Conservation (phyloP, 2,888 invertebrate genomes). For the Stegophylla sp. region DNA sequence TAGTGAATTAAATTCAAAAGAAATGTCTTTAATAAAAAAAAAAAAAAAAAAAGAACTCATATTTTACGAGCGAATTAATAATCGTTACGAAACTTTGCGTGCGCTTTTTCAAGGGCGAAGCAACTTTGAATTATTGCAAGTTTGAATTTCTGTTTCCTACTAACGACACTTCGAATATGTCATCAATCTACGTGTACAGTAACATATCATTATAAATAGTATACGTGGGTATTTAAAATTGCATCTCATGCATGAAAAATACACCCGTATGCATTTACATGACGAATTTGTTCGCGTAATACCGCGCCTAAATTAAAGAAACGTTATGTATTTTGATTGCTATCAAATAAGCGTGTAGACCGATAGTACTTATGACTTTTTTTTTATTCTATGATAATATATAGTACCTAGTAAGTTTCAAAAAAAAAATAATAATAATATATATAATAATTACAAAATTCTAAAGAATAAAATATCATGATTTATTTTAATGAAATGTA, state of each 20-base stretch:
- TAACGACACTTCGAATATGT: not conserved
- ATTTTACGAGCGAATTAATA: not conserved
- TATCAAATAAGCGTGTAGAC: not conserved
- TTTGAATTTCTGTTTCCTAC: slow-evolving; percentile 15
- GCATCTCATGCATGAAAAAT: slow-evolving; percentile 10
- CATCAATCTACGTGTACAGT: slow-evolving; percentile 1
- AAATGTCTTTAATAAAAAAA: not conserved
- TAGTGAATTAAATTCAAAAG: not conserved
- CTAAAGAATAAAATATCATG: too few species aligned
- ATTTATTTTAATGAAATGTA: too few species aligned
- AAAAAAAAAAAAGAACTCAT: not conserved
- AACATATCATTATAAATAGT: not conserved
- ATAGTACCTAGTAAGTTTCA: too few species aligned
- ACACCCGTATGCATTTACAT: not conserved
- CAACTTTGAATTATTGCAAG: not conserved
- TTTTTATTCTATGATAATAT: too few species aligned
- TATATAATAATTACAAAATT: too few species aligned
- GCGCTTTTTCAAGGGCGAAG: slow-evolving; percentile 17
- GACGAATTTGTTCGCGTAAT: too few species aligned
- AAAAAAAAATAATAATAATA: too few species aligned
- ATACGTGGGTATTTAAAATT: not conserved
- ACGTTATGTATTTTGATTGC: not conserved
- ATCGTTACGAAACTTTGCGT: not conserved
- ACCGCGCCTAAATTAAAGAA: too few species aligned
- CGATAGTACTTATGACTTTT: too few species aligned